phyloP scores from a whole-genome alignment of 1,140 invertebrate species.

The Lamellibrachia luymesi region DNA sequence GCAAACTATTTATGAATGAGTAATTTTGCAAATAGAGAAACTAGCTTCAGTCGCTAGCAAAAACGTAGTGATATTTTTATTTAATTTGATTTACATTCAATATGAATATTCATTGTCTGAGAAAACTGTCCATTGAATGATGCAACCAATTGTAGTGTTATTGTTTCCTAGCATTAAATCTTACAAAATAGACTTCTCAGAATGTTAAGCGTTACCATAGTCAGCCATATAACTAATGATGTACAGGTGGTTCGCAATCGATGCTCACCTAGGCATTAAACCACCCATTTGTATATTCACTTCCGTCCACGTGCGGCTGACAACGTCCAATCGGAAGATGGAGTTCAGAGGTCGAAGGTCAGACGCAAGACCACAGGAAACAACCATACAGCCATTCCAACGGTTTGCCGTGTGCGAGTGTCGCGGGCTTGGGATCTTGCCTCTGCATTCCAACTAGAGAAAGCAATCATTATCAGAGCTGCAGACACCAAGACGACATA shows the following conservation, averaged over 20 bases:
- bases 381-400: conserved; percentile 44
- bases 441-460: not conserved
- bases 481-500: not conserved
- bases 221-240: not conserved
- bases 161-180: not conserved
- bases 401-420: conserved; percentile 52
- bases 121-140: no score
- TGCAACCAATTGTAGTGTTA: not conserved
- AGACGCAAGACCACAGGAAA: conserved; percentile 53
- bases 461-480: not conserved
- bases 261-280: not conserved
- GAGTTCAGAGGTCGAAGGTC: not conserved
- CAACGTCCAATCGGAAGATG: not conserved
- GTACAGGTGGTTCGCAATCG: not conserved
- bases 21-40: no score
- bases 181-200: not conserved
- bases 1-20: no score
- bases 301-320: not conserved
- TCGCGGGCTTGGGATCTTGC: conserved; percentile 31
- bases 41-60: no score
- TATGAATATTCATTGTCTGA: not conserved
- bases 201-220: not conserved
- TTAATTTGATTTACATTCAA: not conserved
- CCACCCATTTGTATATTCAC: not conserved
- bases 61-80: no score